Conservation (phyloP, 2,888 invertebrate genomes). For the Argynnis bischoffii region DNA sequence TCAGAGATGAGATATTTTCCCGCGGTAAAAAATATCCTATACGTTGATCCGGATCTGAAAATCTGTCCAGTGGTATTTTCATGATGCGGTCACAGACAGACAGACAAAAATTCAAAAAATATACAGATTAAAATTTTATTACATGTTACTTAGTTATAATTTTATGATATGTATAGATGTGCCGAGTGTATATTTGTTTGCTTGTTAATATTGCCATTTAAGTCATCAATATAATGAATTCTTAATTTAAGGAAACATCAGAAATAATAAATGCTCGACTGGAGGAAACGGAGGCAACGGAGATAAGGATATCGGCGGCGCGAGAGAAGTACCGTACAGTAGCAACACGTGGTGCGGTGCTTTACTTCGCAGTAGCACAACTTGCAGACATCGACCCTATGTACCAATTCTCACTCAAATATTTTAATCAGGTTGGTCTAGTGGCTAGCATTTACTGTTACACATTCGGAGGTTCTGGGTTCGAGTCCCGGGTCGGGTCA, state of each 20-base stretch:
- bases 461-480: not conserved
- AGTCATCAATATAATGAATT: not conserved
- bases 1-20: no score
- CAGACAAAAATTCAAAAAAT: no score
- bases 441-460: no score
- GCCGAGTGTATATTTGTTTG: not conserved
- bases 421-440: constrained; percentile 84
- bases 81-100: no score
- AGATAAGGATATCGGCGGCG: constrained; percentile 91
- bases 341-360: constrained; percentile 92
- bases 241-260: constrained; percentile 88
- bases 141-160: no score
- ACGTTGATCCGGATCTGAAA: no score
- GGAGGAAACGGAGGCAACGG: constrained; percentile 93
- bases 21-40: no score
- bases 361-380: constrained; percentile 95
- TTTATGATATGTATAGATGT: not conserved
- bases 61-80: no score
- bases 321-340: constrained; percentile 93
- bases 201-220: no score
- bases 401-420: constrained; percentile 97
- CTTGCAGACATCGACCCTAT: constrained; percentile 96
- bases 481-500: no score
- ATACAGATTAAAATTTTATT: no score
- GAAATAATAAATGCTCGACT: constrained; percentile 94